Evolutionary conservation across 1,140 invertebrate genomes (phyloP).

Genomic region (Gonatopus flavifemur): DNA sequence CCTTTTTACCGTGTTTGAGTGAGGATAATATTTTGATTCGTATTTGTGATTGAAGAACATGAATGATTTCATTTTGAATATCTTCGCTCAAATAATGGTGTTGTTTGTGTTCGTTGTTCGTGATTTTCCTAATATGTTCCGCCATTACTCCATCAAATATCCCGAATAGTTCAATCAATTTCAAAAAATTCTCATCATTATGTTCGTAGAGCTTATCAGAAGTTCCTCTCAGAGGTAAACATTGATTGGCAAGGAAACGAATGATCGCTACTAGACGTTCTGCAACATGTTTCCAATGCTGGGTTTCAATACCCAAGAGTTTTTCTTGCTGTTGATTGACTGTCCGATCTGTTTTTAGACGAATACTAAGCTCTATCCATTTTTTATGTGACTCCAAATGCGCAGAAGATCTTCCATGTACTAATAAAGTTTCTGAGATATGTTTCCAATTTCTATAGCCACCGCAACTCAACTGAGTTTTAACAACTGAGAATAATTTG

Average conservation of each 20-base stretch:
- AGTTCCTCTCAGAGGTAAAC: neutral
- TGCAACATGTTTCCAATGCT: neutral
- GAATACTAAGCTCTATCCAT: neutral
- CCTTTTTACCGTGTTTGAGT: too few relatives aligned
- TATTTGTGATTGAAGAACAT: neutral
- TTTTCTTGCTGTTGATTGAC: neutral
- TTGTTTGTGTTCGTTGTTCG: neutral
- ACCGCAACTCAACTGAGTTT: neutral
- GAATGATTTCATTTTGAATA: conserved; percentile 6
- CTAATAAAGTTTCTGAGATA: neutral
- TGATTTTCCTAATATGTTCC: conserved; percentile 1
- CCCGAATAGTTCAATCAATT: neutral
- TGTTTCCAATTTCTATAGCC: neutral
- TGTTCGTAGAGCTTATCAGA: neutral
- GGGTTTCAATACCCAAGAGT: neutral
- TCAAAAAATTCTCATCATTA: conserved; percentile 9
- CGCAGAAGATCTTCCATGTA: neutral
- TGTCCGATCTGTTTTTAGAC: neutral
- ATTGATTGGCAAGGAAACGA: neutral
- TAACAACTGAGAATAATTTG: neutral
- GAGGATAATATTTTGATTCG: neutral
- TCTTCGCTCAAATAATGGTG: neutral
- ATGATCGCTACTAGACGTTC: neutral
- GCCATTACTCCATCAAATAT: conserved; percentile 3
- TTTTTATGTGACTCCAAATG: neutral